Evolutionary conservation across 2,113 vertebrate species (phyloP).

Genomic region (Rhodinocichla rosea): DNA sequence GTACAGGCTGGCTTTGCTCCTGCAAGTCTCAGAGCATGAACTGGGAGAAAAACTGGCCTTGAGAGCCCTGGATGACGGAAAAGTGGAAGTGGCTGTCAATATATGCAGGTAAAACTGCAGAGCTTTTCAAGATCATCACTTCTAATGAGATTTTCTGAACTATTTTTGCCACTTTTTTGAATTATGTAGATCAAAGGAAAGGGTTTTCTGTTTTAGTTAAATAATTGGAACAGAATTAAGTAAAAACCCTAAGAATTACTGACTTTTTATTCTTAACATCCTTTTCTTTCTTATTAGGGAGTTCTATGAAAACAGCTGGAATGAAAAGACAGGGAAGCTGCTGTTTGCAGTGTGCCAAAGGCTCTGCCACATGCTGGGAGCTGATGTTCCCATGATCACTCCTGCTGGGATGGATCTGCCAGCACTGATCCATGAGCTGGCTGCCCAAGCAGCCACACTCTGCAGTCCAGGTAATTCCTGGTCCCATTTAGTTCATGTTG

Average conservation of each 20-base stretch:
- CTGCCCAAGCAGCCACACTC: constrained; percentile 85
- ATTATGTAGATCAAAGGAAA: background rate
- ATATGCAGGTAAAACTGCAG: constrained; percentile 83
- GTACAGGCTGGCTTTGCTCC: constrained; percentile 78
- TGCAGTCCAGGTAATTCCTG: constrained; percentile 83
- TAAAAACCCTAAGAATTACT: background rate
- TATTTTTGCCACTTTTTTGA: background rate
- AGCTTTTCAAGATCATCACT: background rate
- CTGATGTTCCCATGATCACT: constrained; percentile 78
- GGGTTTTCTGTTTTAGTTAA: fast-evolving
- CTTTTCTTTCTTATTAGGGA: constrained; percentile 66
- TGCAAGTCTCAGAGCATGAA: constrained; percentile 80
- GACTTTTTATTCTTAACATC: background rate
- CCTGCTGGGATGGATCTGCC: constrained; percentile 81
- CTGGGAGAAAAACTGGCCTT: constrained; percentile 82
- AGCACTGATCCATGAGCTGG: constrained; percentile 80
- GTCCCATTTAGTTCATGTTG: background rate
- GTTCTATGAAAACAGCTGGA: constrained; percentile 82
- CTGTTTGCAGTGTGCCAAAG: constrained; percentile 83
- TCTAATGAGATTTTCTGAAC: background rate
- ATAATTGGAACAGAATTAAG: background rate
- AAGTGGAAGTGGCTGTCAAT: constrained; percentile 79
- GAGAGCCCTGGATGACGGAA: constrained; percentile 79
- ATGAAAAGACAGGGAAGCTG: constrained; percentile 77
- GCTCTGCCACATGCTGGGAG: constrained; percentile 87